Conservation (phyloP, 1,140 invertebrate species). For the Drosophila arawakana region DNA sequence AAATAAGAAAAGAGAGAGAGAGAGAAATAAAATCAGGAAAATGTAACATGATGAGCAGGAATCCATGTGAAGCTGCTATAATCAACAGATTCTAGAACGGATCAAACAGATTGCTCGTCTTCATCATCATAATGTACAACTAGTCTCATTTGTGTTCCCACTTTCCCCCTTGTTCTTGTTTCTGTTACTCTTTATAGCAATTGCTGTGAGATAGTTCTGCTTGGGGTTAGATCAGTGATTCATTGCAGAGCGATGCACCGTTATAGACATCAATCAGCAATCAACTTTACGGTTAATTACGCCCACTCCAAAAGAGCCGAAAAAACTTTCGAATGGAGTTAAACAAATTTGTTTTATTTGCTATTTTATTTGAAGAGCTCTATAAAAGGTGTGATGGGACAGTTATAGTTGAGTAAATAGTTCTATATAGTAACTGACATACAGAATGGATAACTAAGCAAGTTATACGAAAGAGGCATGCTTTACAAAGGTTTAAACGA, state of each 20-base stretch:
- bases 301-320: neutral
- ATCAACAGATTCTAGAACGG: constrained; percentile 5
- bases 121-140: neutral
- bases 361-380: neutral
- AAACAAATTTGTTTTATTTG: neutral
- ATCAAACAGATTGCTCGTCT: constrained; percentile 8
- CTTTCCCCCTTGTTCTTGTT: neutral
- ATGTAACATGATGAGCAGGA: constrained; percentile 7
- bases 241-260: constrained; percentile 11
- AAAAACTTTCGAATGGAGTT: neutral
- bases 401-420: too few relatives aligned
- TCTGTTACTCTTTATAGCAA: neutral
- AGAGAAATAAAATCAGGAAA: neutral
- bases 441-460: too few relatives aligned
- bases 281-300: constrained; percentile 21
- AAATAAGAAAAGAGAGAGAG: neutral
- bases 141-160: neutral
- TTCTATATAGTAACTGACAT: too few relatives aligned
- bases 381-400: too few relatives aligned
- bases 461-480: too few relatives aligned
- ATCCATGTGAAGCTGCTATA: neutral
- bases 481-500: too few relatives aligned
- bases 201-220: constrained; percentile 15
- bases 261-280: constrained; percentile 15
- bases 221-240: neutral